Base-by-base conservation (phyloP, 1,140 invertebrate genomes). In the Drosophila kohkoa region DNA sequence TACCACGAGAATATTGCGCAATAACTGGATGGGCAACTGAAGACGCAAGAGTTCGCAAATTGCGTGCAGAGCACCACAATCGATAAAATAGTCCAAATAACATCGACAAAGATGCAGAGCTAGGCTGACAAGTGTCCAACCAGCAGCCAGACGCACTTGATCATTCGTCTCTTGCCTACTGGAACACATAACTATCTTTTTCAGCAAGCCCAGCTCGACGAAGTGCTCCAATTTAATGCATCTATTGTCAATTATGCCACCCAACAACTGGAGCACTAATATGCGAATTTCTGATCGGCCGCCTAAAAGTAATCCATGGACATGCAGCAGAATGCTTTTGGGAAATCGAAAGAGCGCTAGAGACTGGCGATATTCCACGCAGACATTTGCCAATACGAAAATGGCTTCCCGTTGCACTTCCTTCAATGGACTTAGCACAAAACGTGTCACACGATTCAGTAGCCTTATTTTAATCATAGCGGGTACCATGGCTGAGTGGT, bases 371-470 rank as follows among this genome's bases (percentile, higher is more conserved):
- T 79, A 67, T 7, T 65, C 41, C 45, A 48, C 16, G 10, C 77
- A 77, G 2, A 63, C 71, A 46, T 74, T 77, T 6, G 69, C 48
- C 41, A 79, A 6, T 3, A 79, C 57, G 15, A 51, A 74, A 16
- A 77, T 43, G 3, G 70, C 77, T 45, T 79, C 69, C 1, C 75
- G 75, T 49, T 79, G 75, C 8, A 79, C 48, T 13, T 74, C 46
- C 3, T 51, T 16, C 5, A 77, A 25, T 0, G 77, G 77, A 11
- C 77, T 79, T 4, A 30, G 64, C 0, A 77, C 46, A 5, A 77
- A 77, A 6, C 63, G 69, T 0, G 62, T 10, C 0, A 45, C 64
- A 1, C 55, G 45, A 7, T 3, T n/a, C 7, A 79, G 7, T 1
- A 74, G 41, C 5, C 41, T 43, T 0, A 64, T 16, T 15, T 72